Evolutionary conservation across 1,140 invertebrate genomes (phyloP), one percentile per base, ranked within the genome.

Genomic region (Rhizoglyphus robini): DNA sequence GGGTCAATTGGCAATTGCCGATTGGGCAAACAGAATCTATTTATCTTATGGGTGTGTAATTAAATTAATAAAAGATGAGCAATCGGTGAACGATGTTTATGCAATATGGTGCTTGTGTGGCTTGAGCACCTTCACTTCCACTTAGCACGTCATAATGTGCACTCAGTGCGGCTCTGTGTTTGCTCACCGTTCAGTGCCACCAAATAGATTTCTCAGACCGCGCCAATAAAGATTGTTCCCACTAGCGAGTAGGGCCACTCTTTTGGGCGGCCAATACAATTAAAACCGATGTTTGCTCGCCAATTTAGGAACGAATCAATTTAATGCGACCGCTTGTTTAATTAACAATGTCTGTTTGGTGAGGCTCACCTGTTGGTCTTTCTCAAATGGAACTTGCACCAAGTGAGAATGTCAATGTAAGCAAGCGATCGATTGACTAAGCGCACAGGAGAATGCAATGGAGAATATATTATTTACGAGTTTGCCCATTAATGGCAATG

Each of bases 31-130:
- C 23, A 54, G 51, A 54, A 54, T 54, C 51, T 54, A 54, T 54
- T 54, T 54, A 54, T 54, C 51, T 54, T 8, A 54, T 54, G 51
- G 51, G 51, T 54, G 51, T 54, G 51, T 32, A 32, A 54, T 54
- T 54, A 20, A 54, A 27, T 54, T 54, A 27, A 54, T 27, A 27
- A 54, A 54, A 54, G 51, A 54, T 54, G 51, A 54, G 51, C 51
- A 32, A 41, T 41, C 36, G 36, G 36, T 41, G 8, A n/a, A 41
- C 18, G 36, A 41, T 41, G 36, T 11, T 41, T 8, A 41, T 41
- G 36, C n/a, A n/a, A n/a, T n/a, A 41, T 41, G 36, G 36, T 41
- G 36, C 8, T 41, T 8, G 36, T 41, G 36, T 41, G 36, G 36
- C 18, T 8, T 41, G 8, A 18, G 36, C 18, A 5, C 23, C 20